Evolutionary conservation across 2,888 invertebrate genomes (phyloP), one percentile per base, ranked within the genome.

Genomic region (Diadegma fenestrale): DNA sequence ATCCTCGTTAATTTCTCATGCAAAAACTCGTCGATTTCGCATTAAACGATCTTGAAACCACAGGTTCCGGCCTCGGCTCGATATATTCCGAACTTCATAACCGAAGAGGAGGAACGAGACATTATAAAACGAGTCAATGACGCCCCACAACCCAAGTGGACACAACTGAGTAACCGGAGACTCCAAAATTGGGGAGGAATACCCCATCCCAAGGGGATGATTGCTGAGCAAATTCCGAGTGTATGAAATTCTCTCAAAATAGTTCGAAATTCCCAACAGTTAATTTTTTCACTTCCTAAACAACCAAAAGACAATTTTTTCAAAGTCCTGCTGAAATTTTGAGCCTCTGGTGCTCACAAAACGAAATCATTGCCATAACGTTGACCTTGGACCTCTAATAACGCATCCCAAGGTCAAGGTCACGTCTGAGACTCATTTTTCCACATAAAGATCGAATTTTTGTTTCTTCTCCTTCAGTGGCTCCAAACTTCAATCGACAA

Each of bases 161-260:
- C 98, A 1, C 97, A 97, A 92, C 95, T 99, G 58, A 96, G 97
- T 26, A 97, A 98, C 92, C 95, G 99, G 87, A 95, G 99, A 86
- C 95, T 99, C n/a, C 99, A 99, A 93, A 99, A 99, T 94, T 99
- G 99, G 96, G 99, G 99, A 33, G 99, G 99, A 0, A 95, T 99
- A 80, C 99, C 99, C 0, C 98, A 98, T 93, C 96, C 95, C 19
- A 98, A 98, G 91, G 99, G 98, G 82, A 98, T 99, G 98, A 96
- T 99, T 87, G 96, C 97, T 0, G 99, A 99, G 94, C 95, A 95
- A 86, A 96, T 99, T 88, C 99, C 99, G 0, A 89, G 89, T 88
- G 80, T 48, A 63, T 81, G 68, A 84, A 41, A 33, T 48, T 12
- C 2, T 5, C 1, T n/a, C 33, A 2, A 17, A n/a, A 37, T 8